Base-by-base conservation (phyloP, 2,113 vertebrate species). In the Xyrauchen texanus region DNA sequence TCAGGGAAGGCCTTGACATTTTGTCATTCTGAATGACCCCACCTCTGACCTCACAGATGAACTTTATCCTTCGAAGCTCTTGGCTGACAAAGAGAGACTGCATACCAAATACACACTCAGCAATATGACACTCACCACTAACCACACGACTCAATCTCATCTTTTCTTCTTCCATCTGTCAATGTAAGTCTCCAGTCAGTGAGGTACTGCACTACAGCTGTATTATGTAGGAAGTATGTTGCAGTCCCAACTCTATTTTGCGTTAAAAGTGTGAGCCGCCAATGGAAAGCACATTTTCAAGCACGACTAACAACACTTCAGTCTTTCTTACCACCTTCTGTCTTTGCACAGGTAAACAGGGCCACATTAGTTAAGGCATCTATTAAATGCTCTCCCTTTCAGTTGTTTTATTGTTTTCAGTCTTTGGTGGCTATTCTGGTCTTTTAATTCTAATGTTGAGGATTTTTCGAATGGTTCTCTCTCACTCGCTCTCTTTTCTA, bases 11-110 rank as follows among this genome's bases (percentile, higher is more conserved):
- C 7, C 3, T 4, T 74, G 58, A 74, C 72, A 74, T 74, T 74
- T 63, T 78, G 76, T 69, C 66, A 61, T 70, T 79, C 68, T 79
- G 46, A 71, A 62, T 79, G 60, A 79, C 60, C 77, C 9, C 47
- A 46, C 16, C 16, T 61, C 12, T 79, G 68, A 70, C 77, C 77
- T 79, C 68, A 11, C 61, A 12, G 0, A 3, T 55, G 58, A 71
- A 67, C 68, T 49, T 44, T 70, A 5, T 52, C 67, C 68, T 63
- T 6, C 8, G 57, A 62, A 46, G 21, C 21, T 71, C 34, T 8
- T 52, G 63, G 47, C 49, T 7, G 16, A 8, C 72, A 63, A 34
- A 61, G 34, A 58, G 55, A 77, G 13, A 77, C 64, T 51, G 65
- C 76, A 15, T 8, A 8, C 46, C 8, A 3, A 62, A 68, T 49